These are phyloP conservation scores for Megalops cyprinoides DNA, from an alignment of 2,797 vertebrate species.

Conservation along the genomic window DNA sequence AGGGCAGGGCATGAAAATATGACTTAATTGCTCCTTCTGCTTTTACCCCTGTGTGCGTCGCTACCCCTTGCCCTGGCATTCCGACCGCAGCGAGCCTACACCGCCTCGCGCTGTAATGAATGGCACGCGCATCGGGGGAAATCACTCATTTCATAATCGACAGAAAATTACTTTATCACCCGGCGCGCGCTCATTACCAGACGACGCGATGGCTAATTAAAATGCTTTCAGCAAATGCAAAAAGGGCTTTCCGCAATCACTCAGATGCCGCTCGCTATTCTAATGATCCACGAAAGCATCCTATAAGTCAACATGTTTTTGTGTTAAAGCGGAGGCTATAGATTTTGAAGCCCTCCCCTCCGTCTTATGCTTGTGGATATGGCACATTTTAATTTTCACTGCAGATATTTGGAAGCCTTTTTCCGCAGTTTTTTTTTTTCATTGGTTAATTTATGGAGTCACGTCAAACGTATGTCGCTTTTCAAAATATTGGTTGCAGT, in stretches of 20 bases:
- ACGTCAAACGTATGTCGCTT: too few species aligned
- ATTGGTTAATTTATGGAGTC: too few species aligned
- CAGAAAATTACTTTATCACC: constrained; percentile 64
- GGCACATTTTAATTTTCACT: too few species aligned
- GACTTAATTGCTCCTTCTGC: neutral
- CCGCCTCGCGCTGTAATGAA: constrained; percentile 35
- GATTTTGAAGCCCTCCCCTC: too few species aligned
- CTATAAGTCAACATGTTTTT: neutral
- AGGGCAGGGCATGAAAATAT: neutral
- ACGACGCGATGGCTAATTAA: constrained; percentile 66
- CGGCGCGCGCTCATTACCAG: constrained; percentile 51
- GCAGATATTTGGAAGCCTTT: too few species aligned
- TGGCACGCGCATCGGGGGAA: constrained; percentile 45
- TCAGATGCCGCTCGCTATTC: constrained; percentile 46
- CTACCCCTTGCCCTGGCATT: neutral
- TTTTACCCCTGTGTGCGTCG: neutral
- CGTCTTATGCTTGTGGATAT: too few species aligned
- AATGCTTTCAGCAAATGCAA: constrained; percentile 61
- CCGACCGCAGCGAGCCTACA: neutral
- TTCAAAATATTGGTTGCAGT: too few species aligned
- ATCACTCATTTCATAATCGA: constrained; percentile 65
- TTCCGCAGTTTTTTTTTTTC: too few species aligned
- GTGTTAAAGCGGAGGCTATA: neutral
- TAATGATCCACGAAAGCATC: constrained; percentile 48
- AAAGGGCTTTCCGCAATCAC: constrained; percentile 56